Evolutionary conservation across 2,797 vertebrate genomes (phyloP).

Genomic region (Pithecia hirsuta): DNA sequence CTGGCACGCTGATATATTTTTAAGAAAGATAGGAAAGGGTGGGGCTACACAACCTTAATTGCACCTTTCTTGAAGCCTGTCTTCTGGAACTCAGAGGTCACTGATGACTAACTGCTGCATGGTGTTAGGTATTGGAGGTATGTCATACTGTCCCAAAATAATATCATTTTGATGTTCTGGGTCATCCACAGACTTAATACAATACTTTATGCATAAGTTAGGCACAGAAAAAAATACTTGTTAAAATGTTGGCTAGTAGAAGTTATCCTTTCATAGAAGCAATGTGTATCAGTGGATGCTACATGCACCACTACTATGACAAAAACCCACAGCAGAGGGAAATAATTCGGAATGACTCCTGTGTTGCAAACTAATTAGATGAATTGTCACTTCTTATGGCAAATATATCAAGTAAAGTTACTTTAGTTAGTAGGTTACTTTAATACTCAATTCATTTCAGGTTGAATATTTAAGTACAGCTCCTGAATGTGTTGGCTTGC

Average conservation of each 20-base stretch:
- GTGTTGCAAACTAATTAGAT: constrained; percentile 44
- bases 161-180: background rate
- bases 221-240: background rate
- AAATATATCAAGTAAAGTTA: background rate
- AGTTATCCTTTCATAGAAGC: background rate
- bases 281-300: background rate
- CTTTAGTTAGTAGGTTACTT: background rate
- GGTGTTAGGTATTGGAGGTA: background rate
- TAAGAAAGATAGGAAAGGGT: background rate
- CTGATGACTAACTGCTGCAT: background rate
- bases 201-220: background rate
- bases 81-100: background rate
- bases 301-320: background rate
- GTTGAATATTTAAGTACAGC: constrained; percentile 22
- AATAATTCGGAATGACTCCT: background rate
- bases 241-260: background rate
- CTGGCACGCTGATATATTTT: background rate
- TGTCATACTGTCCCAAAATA: background rate
- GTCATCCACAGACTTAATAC: background rate
- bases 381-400: constrained; percentile 28
- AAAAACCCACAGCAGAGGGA: background rate
- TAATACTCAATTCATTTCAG: constrained; percentile 41
- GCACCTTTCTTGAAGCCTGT: background rate
- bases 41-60: background rate
- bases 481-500: background rate